Conservation (phyloP, 2,797 vertebrate genomes). For the Pseudochaenichthys georgianus region DNA sequence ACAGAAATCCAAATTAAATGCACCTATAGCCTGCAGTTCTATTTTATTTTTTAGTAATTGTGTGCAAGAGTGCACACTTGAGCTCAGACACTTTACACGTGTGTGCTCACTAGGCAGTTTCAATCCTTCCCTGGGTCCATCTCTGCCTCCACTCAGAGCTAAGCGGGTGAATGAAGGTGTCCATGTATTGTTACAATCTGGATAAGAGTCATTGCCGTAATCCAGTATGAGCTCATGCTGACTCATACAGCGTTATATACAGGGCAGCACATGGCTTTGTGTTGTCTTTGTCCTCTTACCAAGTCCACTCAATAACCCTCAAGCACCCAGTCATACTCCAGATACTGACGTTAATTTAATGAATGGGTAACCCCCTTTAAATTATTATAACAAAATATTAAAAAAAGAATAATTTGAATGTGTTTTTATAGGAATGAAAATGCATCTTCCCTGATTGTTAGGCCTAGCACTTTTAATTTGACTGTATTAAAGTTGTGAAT, state of each 20-base stretch:
- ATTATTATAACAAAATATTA: neutral
- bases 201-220: slow-evolving; percentile 62
- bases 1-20: slow-evolving; percentile 12
- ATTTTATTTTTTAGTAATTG: slow-evolving; percentile 4
- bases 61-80: slow-evolving; percentile 11
- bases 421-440: neutral
- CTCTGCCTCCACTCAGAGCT: slow-evolving; percentile 42
- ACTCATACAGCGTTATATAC: slow-evolving; percentile 43
- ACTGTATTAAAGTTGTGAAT: neutral
- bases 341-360: neutral
- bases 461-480: neutral
- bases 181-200: slow-evolving; percentile 58
- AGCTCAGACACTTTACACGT: slow-evolving; percentile 17
- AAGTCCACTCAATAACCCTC: slow-evolving; percentile 8
- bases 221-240: slow-evolving; percentile 55
- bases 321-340: neutral
- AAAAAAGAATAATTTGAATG: neutral
- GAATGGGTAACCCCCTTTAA: neutral
- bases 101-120: slow-evolving; percentile 38
- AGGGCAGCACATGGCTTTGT: slow-evolving; percentile 53
- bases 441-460: no score
- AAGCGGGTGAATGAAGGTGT: slow-evolving; percentile 68
- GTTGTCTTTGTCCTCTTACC: slow-evolving; percentile 34
- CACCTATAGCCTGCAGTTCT: neutral
- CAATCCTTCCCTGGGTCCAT: slow-evolving; percentile 56